Percentiles rank a stretch among this genome's conserved stretches.
phyloP scores from a whole-genome alignment of 2,797 vertebrate species.

The Neosilurus hyrtlii region DNA sequence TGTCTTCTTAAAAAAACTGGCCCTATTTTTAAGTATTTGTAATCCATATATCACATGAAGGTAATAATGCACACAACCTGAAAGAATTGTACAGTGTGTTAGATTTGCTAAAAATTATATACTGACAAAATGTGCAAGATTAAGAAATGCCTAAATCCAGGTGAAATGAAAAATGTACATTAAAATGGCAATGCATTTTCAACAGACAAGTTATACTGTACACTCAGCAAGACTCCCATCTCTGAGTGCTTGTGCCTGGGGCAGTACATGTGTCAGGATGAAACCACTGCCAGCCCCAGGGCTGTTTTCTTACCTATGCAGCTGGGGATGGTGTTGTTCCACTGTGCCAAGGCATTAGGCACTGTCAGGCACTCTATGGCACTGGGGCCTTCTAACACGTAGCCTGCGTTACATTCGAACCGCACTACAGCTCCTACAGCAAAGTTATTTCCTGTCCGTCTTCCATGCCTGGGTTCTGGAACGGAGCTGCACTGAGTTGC shows the following conservation, averaged over 20 bases:
- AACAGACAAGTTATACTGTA: slow-evolving; percentile 5
- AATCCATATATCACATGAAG: not conserved
- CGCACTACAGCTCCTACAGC: slow-evolving; percentile 77
- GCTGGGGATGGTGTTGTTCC: slow-evolving; percentile 82
- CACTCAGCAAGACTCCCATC: slow-evolving; percentile 23
- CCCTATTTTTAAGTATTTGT: not conserved
- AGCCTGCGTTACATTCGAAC: slow-evolving; percentile 83
- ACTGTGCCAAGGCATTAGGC: slow-evolving; percentile 82
- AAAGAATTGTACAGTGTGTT: no score
- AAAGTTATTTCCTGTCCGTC: slow-evolving; percentile 80
- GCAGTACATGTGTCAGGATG: slow-evolving; percentile 35
- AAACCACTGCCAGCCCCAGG: slow-evolving; percentile 4
- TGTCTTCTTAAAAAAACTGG: not conserved
- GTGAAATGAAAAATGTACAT: not conserved
- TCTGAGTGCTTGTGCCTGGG: slow-evolving; percentile 29
- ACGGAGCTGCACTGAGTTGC: slow-evolving; percentile 86
- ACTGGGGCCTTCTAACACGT: slow-evolving; percentile 74
- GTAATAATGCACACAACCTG: not conserved
- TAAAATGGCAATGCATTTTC: not conserved
- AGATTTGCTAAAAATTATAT: not conserved
- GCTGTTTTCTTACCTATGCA: slow-evolving; percentile 72
- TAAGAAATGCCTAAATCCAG: not conserved
- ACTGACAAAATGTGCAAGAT: slow-evolving; percentile 9
- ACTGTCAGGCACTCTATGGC: slow-evolving; percentile 82
- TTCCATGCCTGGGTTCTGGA: slow-evolving; percentile 83